Percentiles rank a stretch among this genome's conserved stretches.
Conservation (phyloP, 2,888 invertebrate species). For the Leptinotarsa peninsularis region DNA sequence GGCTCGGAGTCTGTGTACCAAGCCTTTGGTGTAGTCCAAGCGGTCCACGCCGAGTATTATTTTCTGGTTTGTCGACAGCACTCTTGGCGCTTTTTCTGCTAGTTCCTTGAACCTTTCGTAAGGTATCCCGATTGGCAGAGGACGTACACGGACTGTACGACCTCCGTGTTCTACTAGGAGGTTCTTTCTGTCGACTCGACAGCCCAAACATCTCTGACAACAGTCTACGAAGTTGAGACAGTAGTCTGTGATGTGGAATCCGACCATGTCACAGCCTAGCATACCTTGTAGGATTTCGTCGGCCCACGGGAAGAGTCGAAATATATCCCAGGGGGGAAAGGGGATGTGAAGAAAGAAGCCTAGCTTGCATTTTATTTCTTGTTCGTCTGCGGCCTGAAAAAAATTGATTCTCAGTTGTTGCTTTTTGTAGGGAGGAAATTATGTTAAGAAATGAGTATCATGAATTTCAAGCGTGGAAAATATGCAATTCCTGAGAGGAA, state of each 20-base stretch:
- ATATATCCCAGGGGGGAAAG: constrained; percentile 95
- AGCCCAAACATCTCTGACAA: constrained; percentile 87
- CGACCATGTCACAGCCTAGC: constrained; percentile 92
- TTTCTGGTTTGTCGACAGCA: constrained; percentile 80
- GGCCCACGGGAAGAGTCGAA: constrained; percentile 91
- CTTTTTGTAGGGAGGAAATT: no score
- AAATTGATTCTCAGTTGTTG: background rate
- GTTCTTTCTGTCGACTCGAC: constrained; percentile 89
- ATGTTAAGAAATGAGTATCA: no score
- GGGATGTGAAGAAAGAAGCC: constrained; percentile 96
- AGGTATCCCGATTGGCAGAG: constrained; percentile 90
- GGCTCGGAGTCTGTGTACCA: constrained; percentile 82
- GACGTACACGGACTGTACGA: constrained; percentile 84
- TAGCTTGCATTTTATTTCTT: constrained; percentile 80
- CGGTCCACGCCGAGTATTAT: constrained; percentile 90
- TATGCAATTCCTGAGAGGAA: no score
- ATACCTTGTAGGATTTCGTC: constrained; percentile 94
- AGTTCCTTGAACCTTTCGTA: constrained; percentile 87
- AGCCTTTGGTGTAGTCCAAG: constrained; percentile 90
- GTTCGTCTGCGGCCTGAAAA: constrained; percentile 78
- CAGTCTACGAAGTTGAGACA: constrained; percentile 93
- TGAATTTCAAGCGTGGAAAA: no score
- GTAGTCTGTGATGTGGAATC: constrained; percentile 92
- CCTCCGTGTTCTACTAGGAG: constrained; percentile 89
- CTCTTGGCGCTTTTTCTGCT: constrained; percentile 75